phyloP scores from a whole-genome alignment of 2,888 invertebrate genomes.

The Eretmocerus hayati region DNA sequence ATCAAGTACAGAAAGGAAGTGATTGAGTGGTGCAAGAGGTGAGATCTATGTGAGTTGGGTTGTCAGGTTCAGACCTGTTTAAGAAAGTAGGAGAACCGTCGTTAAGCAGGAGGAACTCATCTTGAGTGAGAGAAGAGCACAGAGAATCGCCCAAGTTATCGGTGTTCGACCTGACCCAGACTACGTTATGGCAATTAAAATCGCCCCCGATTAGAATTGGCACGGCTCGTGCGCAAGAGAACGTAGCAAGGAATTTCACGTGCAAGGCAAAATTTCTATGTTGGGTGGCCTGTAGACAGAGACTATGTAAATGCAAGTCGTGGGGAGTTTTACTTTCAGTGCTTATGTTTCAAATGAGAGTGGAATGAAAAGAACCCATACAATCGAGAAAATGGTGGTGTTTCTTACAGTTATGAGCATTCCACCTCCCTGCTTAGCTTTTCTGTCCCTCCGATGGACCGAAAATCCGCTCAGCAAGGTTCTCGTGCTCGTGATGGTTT shows the following conservation, averaged over 20 bases:
- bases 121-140: not conserved
- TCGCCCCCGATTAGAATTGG: slow-evolving; percentile 9
- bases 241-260: not conserved
- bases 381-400: not conserved
- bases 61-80: not conserved
- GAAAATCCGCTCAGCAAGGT: slow-evolving; percentile 1
- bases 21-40: slow-evolving; percentile 10
- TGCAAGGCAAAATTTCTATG: not conserved
- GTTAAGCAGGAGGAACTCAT: slow-evolving; percentile 10
- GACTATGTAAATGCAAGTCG: not conserved
- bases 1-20: slow-evolving; percentile 4
- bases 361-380: not conserved
- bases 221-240: not conserved
- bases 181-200: slow-evolving; percentile 15
- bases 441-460: slow-evolving; percentile 4
- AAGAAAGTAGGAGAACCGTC: slow-evolving; percentile 9
- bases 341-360: slow-evolving; percentile 9
- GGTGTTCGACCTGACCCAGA: slow-evolving; percentile 10
- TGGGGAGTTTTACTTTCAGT: not conserved
- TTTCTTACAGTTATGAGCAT: slow-evolving; percentile 4
- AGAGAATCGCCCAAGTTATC: not conserved
- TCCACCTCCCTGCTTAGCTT: slow-evolving; percentile 1
- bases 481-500: not conserved
- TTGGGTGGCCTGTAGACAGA: not conserved
- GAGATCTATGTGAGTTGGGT: slow-evolving; percentile 8